Conservation (phyloP, 2,797 vertebrate genomes). For the Numenius phaeopus region DNA sequence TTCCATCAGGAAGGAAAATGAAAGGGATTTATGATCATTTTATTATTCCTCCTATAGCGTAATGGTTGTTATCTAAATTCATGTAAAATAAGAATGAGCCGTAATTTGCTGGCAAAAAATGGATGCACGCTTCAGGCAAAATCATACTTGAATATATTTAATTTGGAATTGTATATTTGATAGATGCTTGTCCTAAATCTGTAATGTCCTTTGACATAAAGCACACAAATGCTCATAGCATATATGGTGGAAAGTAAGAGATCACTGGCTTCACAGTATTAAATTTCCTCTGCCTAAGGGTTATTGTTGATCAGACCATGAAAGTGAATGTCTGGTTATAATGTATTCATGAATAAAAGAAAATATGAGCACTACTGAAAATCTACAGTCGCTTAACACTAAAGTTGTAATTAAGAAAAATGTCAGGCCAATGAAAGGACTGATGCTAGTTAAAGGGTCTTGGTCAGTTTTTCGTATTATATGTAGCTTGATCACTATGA, state of each 20-base stretch:
- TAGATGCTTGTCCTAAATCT: constrained; percentile 10
- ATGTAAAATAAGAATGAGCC: constrained; percentile 9
- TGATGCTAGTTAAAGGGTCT: background rate
- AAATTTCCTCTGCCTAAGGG: constrained; percentile 70
- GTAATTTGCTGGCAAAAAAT: background rate
- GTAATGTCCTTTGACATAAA: background rate
- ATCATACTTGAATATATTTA: background rate
- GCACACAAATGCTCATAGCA: background rate
- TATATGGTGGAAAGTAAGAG: constrained; percentile 48
- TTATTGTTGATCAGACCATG: constrained; percentile 75
- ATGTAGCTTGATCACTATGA: background rate
- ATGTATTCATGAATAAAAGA: constrained; percentile 43
- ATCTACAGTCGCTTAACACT: background rate
- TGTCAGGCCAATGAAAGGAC: background rate
- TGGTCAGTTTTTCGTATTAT: background rate
- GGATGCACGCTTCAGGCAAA: background rate
- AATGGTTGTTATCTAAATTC: constrained; percentile 1
- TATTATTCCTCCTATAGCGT: background rate
- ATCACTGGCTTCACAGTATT: constrained; percentile 62
- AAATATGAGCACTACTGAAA: constrained; percentile 4
- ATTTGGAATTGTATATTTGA: constrained; percentile 10
- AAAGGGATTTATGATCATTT: constrained; percentile 1
- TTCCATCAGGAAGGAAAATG: background rate
- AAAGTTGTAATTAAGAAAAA: background rate
- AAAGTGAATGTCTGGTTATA: constrained; percentile 67